Conservation (phyloP, 2,888 invertebrate species). For the Leptarthrus brevirostris region DNA sequence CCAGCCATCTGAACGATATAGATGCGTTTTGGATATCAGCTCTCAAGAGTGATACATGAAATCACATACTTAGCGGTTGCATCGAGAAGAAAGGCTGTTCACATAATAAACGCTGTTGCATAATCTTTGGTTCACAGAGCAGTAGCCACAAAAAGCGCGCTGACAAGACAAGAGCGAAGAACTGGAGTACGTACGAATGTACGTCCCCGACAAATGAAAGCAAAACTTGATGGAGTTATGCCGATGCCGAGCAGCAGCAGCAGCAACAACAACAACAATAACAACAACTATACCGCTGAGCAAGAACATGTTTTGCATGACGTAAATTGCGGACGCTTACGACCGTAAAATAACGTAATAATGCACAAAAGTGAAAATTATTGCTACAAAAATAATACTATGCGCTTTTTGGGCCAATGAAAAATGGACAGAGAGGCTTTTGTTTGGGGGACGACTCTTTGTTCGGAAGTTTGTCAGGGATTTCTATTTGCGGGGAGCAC, state of each 20-base stretch:
- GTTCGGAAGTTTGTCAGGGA: too few species aligned
- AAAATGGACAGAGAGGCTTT: constrained; percentile 12
- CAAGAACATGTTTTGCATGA: constrained; percentile 44
- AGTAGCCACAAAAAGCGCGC: constrained; percentile 22
- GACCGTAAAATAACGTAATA: constrained; percentile 41
- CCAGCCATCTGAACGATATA: background rate
- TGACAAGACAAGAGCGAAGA: constrained; percentile 32
- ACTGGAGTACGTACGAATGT: constrained; percentile 33
- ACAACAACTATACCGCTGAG: too few species aligned
- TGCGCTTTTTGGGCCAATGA: background rate
- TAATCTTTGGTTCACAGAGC: background rate
- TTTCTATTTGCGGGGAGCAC: background rate
- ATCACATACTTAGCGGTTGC: constrained; percentile 22
- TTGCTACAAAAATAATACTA: constrained; percentile 17
- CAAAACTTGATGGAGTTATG: constrained; percentile 37
- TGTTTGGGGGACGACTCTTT: background rate
- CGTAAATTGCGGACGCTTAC: constrained; percentile 26
- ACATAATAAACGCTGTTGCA: constrained; percentile 23
- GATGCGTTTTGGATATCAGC: constrained; percentile 29
- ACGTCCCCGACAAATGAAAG: constrained; percentile 18
- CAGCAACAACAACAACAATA: too few species aligned
- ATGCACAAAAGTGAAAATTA: constrained; percentile 36
- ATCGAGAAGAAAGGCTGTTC: constrained; percentile 37
- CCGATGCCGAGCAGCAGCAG: background rate
- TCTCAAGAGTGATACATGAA: constrained; percentile 23